A percentile compares a stretch with the other conserved stretches of the same genome.
phyloP scores from a whole-genome alignment of 2,797 vertebrate genomes.

The Oophaga sylvatica region DNA sequence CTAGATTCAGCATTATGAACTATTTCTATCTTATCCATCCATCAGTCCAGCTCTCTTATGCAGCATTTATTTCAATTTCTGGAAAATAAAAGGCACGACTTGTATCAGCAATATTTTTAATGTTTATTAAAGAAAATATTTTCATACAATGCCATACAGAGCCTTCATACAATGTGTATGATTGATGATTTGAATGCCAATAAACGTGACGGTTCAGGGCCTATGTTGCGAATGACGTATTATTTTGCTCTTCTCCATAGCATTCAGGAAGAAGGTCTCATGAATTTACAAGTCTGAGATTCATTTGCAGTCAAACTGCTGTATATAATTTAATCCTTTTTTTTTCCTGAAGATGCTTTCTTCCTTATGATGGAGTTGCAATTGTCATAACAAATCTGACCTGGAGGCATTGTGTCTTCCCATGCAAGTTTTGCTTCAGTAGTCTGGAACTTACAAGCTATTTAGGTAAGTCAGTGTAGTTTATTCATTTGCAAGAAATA shows the following conservation, averaged over 20 bases:
- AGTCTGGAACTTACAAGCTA: constrained; percentile 67
- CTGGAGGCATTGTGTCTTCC: constrained; percentile 71
- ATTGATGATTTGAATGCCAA: constrained; percentile 18
- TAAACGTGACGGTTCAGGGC: constrained; percentile 6
- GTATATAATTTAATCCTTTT: constrained; percentile 20
- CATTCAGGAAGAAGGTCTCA: constrained; percentile 28
- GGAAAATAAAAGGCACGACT: not conserved
- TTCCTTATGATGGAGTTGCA: constrained; percentile 63
- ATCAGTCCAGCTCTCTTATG: not conserved
- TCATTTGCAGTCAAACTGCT: constrained; percentile 45
- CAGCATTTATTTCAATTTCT: not conserved
- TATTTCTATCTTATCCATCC: not conserved
- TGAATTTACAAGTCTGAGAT: constrained; percentile 59
- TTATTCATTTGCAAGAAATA: constrained; percentile 58
- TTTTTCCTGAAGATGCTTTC: constrained; percentile 35
- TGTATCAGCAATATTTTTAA: not conserved
- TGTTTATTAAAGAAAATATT: constrained; percentile 7
- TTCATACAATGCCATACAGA: not conserved
- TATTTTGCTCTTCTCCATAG: constrained; percentile 52
- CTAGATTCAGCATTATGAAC: too few relatives aligned
- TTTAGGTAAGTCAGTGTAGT: constrained; percentile 65
- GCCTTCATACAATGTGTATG: not conserved
- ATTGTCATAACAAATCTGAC: constrained; percentile 71
- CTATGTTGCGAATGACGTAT: constrained; percentile 49
- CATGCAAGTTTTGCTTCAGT: constrained; percentile 70